Evolutionary conservation across 1,140 invertebrate genomes (phyloP).

Genomic region (Drosophila nigromelanica): DNA sequence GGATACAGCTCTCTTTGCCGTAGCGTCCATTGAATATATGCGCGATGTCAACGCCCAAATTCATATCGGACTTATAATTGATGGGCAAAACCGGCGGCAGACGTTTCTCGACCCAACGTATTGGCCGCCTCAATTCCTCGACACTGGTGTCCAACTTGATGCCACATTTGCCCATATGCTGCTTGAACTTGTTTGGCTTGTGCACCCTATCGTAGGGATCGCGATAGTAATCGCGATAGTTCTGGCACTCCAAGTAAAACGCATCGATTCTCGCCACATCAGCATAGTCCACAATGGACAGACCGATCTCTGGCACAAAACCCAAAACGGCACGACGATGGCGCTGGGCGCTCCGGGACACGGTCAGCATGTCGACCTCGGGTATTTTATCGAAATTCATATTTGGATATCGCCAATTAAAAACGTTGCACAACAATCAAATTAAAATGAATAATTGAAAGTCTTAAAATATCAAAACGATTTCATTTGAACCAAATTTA

Average conservation of each 20-base stretch:
- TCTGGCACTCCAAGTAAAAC: slow-evolving; percentile 73
- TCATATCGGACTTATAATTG: slow-evolving; percentile 33
- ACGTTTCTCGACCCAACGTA: slow-evolving; percentile 26
- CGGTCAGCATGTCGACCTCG: slow-evolving; percentile 69
- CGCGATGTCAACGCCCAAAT: slow-evolving; percentile 34
- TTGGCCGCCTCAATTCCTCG: slow-evolving; percentile 42
- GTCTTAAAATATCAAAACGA: not conserved
- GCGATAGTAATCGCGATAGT: slow-evolving; percentile 72
- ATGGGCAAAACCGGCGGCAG: slow-evolving; percentile 48
- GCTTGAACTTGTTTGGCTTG: slow-evolving; percentile 46
- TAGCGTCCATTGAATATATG: slow-evolving; percentile 37
- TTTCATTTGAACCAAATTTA: not conserved
- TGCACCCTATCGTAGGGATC: slow-evolving; percentile 66
- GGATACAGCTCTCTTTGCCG: slow-evolving; percentile 11
- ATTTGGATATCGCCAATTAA: not conserved
- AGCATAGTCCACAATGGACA: slow-evolving; percentile 62
- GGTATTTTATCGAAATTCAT: slow-evolving; percentile 39
- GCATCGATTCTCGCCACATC: slow-evolving; percentile 63
- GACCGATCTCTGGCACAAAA: slow-evolving; percentile 63
- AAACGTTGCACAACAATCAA: not conserved
- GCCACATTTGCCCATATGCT: slow-evolving; percentile 54
- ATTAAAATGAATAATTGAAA: not conserved
- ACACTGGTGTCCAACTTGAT: slow-evolving; percentile 48
- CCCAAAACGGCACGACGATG: slow-evolving; percentile 53
- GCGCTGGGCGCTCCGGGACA: slow-evolving; percentile 42